These are phyloP conservation scores for Gymnopithys bicolor DNA, from an alignment of 2,797 vertebrate genomes.

Conservation along the genomic window DNA sequence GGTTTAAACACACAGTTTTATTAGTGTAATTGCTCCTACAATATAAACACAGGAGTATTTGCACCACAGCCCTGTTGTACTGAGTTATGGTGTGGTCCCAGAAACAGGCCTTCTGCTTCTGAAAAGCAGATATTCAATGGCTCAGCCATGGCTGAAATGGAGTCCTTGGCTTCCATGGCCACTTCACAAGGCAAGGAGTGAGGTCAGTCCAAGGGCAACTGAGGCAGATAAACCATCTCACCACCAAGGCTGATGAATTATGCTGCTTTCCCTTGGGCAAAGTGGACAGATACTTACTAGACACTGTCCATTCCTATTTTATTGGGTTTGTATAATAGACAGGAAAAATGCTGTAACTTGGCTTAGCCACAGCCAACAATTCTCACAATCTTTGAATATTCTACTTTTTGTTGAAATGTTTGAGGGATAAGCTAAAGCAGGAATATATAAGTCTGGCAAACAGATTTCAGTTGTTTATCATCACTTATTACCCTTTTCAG, in stretches of 20 bases:
- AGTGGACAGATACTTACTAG: not conserved
- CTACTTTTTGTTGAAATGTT: not conserved
- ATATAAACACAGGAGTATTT: not conserved
- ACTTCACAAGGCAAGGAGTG: accelerated
- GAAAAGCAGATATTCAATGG: not conserved
- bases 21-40: not conserved
- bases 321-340: not conserved
- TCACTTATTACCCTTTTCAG: not conserved
- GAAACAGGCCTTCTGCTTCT: not conserved
- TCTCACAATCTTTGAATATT: not conserved
- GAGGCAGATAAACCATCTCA: not conserved
- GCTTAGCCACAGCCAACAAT: not conserved
- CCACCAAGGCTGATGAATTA: not conserved
- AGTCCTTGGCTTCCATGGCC: not conserved
- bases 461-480: conserved; percentile 7
- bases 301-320: not conserved
- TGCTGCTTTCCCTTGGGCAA: not conserved
- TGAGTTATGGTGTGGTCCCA: not conserved
- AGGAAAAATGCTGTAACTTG: not conserved
- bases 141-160: not conserved
- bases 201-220: not conserved
- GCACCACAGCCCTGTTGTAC: not conserved
- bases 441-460: not conserved
- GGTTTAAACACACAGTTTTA: not conserved
- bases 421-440: not conserved